Evolutionary conservation across 2,797 vertebrate genomes (phyloP).

Genomic region (Mormyrus proboscirostris): DNA sequence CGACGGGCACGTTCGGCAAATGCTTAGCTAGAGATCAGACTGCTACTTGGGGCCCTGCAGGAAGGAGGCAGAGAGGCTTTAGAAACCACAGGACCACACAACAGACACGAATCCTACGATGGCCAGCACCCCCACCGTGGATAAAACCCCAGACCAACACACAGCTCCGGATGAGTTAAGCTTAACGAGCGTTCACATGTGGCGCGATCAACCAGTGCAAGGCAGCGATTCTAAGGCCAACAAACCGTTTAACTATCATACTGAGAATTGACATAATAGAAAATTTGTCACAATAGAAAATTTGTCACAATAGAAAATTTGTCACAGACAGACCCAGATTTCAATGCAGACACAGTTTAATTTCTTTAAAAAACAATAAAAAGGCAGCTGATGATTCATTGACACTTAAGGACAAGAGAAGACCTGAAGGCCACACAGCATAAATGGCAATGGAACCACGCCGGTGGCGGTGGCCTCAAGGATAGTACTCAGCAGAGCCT

Average conservation of each 20-base stretch:
- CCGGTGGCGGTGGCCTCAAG: background rate
- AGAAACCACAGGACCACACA: background rate
- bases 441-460: background rate
- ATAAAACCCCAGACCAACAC: background rate
- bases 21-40: background rate
- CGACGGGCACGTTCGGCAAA: background rate
- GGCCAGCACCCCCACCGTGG: background rate
- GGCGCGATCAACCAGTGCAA: background rate
- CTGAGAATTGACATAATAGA: background rate
- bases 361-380: background rate
- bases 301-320: background rate
- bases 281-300: no score
- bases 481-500: slow-evolving; percentile 10
- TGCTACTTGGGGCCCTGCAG: background rate
- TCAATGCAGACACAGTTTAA: background rate
- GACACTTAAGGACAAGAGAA: background rate
- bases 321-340: background rate
- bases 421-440: background rate
- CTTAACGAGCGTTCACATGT: background rate
- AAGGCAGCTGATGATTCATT: background rate
- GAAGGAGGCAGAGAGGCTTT: background rate
- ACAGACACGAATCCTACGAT: background rate
- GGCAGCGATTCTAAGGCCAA: background rate
- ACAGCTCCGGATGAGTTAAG: background rate
- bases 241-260: background rate